Evolutionary conservation across 2,888 invertebrate species (phyloP), one percentile per base, ranked within the genome.

Genomic region (Xestia xanthographa): DNA sequence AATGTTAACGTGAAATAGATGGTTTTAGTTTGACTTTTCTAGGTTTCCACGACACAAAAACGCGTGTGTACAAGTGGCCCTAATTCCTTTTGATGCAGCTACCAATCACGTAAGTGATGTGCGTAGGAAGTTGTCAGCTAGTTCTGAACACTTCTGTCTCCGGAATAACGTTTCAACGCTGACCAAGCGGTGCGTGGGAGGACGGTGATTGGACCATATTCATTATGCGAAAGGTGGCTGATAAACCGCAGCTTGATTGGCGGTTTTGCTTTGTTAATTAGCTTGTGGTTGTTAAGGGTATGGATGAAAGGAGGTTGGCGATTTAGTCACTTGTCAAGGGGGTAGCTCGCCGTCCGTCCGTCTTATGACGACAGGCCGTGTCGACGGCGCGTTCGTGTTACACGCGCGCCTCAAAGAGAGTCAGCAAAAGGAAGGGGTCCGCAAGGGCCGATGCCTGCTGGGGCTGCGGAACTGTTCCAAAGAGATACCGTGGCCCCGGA

Each of bases 51-150:
- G 29, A 0, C 62, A 22, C 1, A 0, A 62, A 62, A 62, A 41
- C 14, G 20, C n/a, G 38, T 41, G 8, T 3, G 8, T 63, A 63
- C n/a, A 63, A 63, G 1, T 12, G 34, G n/a, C 41, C 34, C 14
- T 63, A 12, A 63, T 80, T 34, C 20, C 12, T 79, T 60, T 60
- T 65, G 20, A 41, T 62, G 60, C 20, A 38, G 60, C 53, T 43
- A 50, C 43, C 79, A 83, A 83, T 83, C 71, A 78, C 48, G 45
- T 38, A 66, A 71, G 65, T 83, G 71, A 79, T 56, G 29, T 45
- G 71, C 62, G 86, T 83, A 43, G 86, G 80, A 48, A 22, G 56
- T 29, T 56, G 73, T 56, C n/a, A 63, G 65, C 50, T 41, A 14
- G 14, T 41, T 17, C 20, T 29, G 8, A 29, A 17, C 29, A 29